Evolutionary conservation across 2,888 invertebrate species (phyloP).

Genomic region (Trachelus stipa): DNA sequence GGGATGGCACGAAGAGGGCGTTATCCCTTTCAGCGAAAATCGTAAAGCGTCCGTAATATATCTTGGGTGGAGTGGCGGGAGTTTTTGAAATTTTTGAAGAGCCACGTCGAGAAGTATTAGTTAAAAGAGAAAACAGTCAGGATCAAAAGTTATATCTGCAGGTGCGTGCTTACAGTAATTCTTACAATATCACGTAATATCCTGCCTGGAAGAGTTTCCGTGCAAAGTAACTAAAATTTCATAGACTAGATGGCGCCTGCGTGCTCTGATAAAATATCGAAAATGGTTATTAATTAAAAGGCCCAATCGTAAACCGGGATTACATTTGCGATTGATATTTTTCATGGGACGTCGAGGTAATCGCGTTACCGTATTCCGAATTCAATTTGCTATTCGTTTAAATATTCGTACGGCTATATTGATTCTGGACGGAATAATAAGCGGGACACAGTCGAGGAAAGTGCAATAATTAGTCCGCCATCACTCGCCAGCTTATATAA

Average conservation of each 20-base stretch:
- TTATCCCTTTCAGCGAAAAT: slow-evolving; percentile 25
- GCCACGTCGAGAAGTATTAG: not conserved
- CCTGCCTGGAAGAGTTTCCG: slow-evolving; percentile 11
- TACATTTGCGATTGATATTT: slow-evolving; percentile 59
- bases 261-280: slow-evolving; percentile 44
- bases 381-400: slow-evolving; percentile 54
- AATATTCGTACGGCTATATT: slow-evolving; percentile 23
- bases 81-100: not conserved
- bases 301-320: slow-evolving; percentile 57
- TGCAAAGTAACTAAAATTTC: not conserved
- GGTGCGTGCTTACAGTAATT: slow-evolving; percentile 27
- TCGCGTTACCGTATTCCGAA: slow-evolving; percentile 55
- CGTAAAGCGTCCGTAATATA: not conserved
- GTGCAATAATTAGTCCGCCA: slow-evolving; percentile 33
- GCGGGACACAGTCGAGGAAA: slow-evolving; percentile 29
- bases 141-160: not conserved
- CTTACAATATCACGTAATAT: slow-evolving; percentile 26
- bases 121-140: not conserved
- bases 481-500: not conserved
- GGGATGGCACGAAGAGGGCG: slow-evolving; percentile 54
- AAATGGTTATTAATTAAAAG: slow-evolving; percentile 58
- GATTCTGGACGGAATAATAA: slow-evolving; percentile 41
- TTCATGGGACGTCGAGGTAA: slow-evolving; percentile 49
- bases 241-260: not conserved
- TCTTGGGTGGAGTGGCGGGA: not conserved